These are phyloP conservation scores for Haplotaxodon microlepis DNA, from an alignment of 2,113 vertebrate genomes.

Conservation along the genomic window DNA sequence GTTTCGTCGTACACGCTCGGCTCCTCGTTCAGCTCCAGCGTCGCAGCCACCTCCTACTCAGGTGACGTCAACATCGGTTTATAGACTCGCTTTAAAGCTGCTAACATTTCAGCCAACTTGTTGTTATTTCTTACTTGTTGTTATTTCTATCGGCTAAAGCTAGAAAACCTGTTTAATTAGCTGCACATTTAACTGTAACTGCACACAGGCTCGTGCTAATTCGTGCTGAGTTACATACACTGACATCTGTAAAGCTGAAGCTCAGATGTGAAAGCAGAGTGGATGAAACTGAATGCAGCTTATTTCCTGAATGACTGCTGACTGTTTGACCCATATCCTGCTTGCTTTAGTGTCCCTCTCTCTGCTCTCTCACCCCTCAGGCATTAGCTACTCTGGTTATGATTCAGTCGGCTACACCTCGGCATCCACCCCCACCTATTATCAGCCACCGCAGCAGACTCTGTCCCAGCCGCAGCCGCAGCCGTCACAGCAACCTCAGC, in stretches of 20 bases:
- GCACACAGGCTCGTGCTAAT: background rate
- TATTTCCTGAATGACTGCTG: background rate
- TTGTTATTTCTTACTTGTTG: background rate
- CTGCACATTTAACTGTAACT: background rate
- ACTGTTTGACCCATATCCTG: background rate
- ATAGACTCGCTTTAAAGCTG: background rate
- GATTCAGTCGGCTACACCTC: conserved; percentile 60
- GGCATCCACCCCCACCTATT: conserved; percentile 61
- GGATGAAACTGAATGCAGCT: background rate
- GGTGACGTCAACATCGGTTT: conserved; percentile 38
- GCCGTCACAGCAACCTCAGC: conserved; percentile 40
- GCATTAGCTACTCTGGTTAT: conserved; percentile 67
- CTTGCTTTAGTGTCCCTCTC: background rate
- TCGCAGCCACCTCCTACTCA: conserved; percentile 59
- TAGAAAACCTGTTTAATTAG: background rate
- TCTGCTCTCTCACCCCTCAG: conserved; percentile 39
- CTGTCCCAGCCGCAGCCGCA: conserved; percentile 52
- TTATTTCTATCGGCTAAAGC: accelerated
- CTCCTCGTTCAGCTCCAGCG: conserved; percentile 63
- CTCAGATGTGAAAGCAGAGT: background rate
- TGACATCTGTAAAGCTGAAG: background rate
- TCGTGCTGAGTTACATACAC: background rate
- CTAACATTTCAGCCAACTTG: background rate
- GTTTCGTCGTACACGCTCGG: conserved; percentile 67
- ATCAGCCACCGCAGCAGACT: conserved; percentile 61